Percentiles rank a stretch among this genome's conserved stretches.
These are phyloP conservation scores for Hexactinellida sp. DNA, from an alignment of 37 sponge, comb jelly and placozoan species.

Conservation along the genomic window DNA sequence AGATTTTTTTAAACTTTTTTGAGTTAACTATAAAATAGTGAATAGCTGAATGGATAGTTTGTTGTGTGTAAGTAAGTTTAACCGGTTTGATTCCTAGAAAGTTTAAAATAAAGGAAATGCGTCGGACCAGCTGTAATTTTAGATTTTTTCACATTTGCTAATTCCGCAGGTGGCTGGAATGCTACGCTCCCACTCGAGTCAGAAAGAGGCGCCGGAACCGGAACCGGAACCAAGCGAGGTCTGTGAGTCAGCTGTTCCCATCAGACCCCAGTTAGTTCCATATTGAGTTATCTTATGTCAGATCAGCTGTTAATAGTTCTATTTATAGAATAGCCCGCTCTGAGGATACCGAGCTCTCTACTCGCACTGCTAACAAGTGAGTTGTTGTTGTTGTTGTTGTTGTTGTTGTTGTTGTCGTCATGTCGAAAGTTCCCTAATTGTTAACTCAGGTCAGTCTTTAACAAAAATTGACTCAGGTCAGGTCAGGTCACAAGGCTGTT, in stretches of 20 bases:
- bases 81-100: no score
- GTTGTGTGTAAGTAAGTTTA: no score
- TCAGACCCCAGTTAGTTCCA: background rate
- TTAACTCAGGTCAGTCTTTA: no score
- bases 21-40: no score
- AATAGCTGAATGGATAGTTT: slow-evolving; percentile 21
- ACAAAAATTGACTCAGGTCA: no score
- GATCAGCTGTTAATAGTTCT: background rate
- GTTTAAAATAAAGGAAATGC: no score
- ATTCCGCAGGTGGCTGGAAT: background rate
- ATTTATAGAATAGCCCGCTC: background rate
- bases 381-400: no score
- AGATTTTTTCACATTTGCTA: no score
- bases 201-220: background rate
- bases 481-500: background rate
- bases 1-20: no score
- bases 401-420: no score
- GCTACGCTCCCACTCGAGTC: background rate
- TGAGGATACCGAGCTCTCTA: background rate
- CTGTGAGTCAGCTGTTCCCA: background rate
- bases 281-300: background rate
- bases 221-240: background rate
- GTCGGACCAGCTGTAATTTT: no score
- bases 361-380: background rate
- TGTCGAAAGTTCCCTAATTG: no score